Conservation (phyloP, 2,113 vertebrate genomes). For the Pardalotus punctatus region DNA sequence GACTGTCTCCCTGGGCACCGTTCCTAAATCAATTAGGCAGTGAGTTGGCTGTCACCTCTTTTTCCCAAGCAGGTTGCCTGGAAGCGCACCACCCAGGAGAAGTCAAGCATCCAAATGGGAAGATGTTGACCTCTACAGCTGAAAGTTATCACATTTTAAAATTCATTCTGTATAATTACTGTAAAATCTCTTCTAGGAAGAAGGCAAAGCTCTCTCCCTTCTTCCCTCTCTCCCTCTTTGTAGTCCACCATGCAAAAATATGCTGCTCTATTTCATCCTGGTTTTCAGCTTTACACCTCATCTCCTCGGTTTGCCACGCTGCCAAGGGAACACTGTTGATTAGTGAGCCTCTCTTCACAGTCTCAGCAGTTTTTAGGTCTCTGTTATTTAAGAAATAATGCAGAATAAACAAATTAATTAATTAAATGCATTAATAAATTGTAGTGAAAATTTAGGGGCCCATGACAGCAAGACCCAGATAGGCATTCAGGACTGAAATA, state of each 20-base stretch:
- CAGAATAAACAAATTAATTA: not conserved
- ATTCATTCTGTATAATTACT: constrained; percentile 67
- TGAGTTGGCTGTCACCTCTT: constrained; percentile 81
- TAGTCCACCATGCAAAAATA: constrained; percentile 11
- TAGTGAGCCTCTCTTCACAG: constrained; percentile 44
- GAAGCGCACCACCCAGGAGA: constrained; percentile 75
- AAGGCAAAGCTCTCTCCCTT: not conserved
- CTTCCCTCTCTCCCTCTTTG: not conserved
- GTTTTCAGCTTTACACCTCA: not conserved
- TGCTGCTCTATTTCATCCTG: not conserved
- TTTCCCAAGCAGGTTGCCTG: constrained; percentile 78
- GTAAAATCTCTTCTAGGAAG: constrained; percentile 36
- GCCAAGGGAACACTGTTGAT: constrained; percentile 46
- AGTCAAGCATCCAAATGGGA: constrained; percentile 79
- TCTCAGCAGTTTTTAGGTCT: constrained; percentile 44
- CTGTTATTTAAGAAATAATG: constrained; percentile 1
- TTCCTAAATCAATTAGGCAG: constrained; percentile 89
- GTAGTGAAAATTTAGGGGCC: not conserved
- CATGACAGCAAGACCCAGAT: not conserved
- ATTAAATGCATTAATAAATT: not conserved
- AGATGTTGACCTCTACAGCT: constrained; percentile 78
- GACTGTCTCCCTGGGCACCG: constrained; percentile 80
- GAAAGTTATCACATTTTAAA: constrained; percentile 76
- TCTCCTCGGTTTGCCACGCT: not conserved
- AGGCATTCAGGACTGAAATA: not conserved